Conservation (phyloP, 2,797 vertebrate species). For the Valencia hispanica region DNA sequence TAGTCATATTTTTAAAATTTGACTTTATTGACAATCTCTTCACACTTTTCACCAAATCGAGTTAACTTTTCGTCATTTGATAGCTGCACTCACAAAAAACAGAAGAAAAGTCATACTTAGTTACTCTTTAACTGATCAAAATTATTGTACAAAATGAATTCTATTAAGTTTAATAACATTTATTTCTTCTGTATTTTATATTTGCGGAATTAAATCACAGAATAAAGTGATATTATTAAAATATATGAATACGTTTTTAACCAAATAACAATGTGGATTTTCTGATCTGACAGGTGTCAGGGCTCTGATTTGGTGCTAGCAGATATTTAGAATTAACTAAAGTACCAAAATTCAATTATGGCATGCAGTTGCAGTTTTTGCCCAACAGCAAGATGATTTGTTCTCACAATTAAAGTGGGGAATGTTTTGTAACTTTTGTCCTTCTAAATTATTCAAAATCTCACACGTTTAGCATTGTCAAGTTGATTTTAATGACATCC, state of each 20-base stretch:
- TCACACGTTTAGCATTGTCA: constrained; percentile 11
- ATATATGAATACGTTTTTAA: not conserved
- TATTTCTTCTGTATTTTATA: not conserved
- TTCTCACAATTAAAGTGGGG: constrained; percentile 7
- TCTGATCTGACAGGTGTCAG: not conserved
- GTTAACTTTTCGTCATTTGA: not conserved
- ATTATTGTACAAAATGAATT: not conserved
- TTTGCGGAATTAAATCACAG: not conserved
- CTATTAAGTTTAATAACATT: not conserved
- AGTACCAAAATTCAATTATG: constrained; percentile 7
- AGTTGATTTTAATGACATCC: constrained; percentile 38
- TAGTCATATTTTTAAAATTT: not conserved
- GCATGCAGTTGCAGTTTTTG: constrained; percentile 20
- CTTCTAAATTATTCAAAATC: constrained; percentile 15
- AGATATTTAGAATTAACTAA: constrained; percentile 17
- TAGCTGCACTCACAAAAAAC: not conserved
- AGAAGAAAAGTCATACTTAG: not conserved
- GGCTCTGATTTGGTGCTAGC: constrained; percentile 13
- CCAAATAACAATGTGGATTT: not conserved
- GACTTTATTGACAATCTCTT: no score
- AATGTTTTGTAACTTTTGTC: not conserved
- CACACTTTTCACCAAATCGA: not conserved
- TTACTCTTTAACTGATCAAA: not conserved
- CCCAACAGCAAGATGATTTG: constrained; percentile 2
- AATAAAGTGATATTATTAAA: not conserved